A percentile compares a stretch with the other conserved stretches of the same genome.
Conservation (phyloP, 2,113 vertebrate species). For the Amphiprion ocellaris region DNA sequence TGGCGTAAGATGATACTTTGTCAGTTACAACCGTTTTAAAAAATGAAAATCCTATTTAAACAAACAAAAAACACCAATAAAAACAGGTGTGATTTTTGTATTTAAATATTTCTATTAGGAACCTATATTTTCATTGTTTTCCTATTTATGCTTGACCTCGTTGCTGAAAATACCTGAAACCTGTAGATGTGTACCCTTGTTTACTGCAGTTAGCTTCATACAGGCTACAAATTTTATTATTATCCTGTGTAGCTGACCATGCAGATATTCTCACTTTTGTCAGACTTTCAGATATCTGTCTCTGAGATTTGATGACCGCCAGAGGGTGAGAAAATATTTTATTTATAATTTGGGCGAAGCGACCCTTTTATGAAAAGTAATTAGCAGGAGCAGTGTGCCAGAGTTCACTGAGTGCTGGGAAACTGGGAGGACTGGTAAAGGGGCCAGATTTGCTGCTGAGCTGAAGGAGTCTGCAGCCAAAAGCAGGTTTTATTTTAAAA, state of each 20-base stretch:
- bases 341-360: conserved; percentile 1
- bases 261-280: neutral
- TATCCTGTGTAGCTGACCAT: neutral
- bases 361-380: conserved; percentile 3
- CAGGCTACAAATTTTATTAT: too few species aligned
- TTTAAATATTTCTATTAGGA: too few species aligned
- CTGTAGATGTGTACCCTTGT: too few species aligned
- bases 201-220: too few species aligned
- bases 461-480: conserved; percentile 37
- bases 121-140: too few species aligned
- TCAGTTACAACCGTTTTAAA: too few species aligned
- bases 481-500: conserved; percentile 48
- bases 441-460: conserved; percentile 60
- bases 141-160: too few species aligned
- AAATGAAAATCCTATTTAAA: too few species aligned
- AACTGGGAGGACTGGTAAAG: neutral
- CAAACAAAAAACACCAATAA: too few species aligned
- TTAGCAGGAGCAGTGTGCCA: conserved; percentile 46
- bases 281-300: neutral
- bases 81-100: too few species aligned
- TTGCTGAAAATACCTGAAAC: too few species aligned
- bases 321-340: conserved; percentile 19
- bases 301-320: neutral
- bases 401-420: conserved; percentile 22
- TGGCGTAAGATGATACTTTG: too few species aligned